Base-by-base conservation (phyloP, 2,113 vertebrate species). In the Nycticorax nycticorax region DNA sequence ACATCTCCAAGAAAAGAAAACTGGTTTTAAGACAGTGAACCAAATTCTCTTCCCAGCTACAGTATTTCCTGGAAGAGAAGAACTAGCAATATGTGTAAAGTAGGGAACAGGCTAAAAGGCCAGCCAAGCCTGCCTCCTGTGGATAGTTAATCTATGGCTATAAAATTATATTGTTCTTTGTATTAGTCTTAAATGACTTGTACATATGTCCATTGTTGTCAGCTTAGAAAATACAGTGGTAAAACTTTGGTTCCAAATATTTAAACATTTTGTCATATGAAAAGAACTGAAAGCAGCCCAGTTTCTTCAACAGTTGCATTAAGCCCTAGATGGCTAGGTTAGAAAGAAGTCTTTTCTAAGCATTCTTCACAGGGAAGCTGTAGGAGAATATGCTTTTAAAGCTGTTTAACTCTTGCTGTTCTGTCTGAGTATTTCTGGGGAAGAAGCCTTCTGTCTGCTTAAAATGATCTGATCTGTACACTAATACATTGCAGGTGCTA, bases 1-100 rank as follows among this genome's bases (percentile, higher is more conserved):
- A 50, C 68, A 85, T 92, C 22, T 80, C 30, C 24, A 27, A 88
- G 68, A 45, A 82, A 81, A 96, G 28, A 82, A 60, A 67, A 39
- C 7, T 24, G 52, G 12, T 87, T 93, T 72, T 41, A 75, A 75
- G 59, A 72, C 39, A 62, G 22, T 9, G 27, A 87, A 87, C 50
- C 23, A 60, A 57, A 39, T n/a, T 92, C 26, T 43, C n/a, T 74
- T 93, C 26, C 12, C 10, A 74, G 50, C 59, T 60, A 60, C 74
- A 82, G 2, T 73, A 77, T 88, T 87, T 97, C 67, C 95, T 96
- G 95, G 73, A 96, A 93, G 74, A 81, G 56, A 88, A 96, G 47
- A 86, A 19, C 37, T 57, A 89, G 78, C 41, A 39, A 35, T 71
- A 17, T 39, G 33, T 78, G 68, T 84, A 47, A 92, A 88, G 50